phyloP scores from a whole-genome alignment of 2,113 vertebrate genomes.

The Miniopterus natalensis region DNA sequence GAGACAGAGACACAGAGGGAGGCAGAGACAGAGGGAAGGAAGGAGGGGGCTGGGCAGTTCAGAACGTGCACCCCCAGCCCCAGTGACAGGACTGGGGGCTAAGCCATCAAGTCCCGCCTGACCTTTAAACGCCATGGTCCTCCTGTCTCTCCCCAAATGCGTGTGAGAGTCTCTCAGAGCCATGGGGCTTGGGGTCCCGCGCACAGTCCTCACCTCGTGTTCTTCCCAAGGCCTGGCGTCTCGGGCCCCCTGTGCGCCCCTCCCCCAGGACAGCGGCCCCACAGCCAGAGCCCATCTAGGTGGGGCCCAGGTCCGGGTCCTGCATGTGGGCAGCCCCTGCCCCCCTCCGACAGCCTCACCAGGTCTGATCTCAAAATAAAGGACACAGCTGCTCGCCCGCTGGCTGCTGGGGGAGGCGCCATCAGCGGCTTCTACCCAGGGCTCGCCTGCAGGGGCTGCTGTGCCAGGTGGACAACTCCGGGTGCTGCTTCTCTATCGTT shows the following conservation, averaged over 20 bases:
- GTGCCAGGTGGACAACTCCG: neutral
- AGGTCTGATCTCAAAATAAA: neutral
- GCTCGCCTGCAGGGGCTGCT: neutral
- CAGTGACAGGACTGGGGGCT: neutral
- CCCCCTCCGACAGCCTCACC: neutral
- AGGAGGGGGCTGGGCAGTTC: fast-evolving
- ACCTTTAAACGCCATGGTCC: neutral
- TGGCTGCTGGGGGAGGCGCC: neutral
- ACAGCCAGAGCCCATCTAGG: neutral
- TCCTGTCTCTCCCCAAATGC: neutral
- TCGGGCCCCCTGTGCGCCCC: fast-evolving
- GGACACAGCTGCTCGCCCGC: neutral
- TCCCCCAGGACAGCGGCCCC: neutral
- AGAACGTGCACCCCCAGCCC: fast-evolving
- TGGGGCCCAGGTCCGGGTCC: neutral
- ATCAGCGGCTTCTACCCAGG: neutral
- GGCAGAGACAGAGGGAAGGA: too few relatives aligned
- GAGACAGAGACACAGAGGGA: neutral
- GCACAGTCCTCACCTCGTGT: neutral
- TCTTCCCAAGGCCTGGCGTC: neutral
- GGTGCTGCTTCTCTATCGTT: neutral
- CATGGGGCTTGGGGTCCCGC: fast-evolving
- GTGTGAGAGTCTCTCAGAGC: neutral
- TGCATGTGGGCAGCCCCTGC: neutral
- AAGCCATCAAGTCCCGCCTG: fast-evolving